phyloP scores from a whole-genome alignment of 1,140 invertebrate genomes.

The Chymomyza costata region DNA sequence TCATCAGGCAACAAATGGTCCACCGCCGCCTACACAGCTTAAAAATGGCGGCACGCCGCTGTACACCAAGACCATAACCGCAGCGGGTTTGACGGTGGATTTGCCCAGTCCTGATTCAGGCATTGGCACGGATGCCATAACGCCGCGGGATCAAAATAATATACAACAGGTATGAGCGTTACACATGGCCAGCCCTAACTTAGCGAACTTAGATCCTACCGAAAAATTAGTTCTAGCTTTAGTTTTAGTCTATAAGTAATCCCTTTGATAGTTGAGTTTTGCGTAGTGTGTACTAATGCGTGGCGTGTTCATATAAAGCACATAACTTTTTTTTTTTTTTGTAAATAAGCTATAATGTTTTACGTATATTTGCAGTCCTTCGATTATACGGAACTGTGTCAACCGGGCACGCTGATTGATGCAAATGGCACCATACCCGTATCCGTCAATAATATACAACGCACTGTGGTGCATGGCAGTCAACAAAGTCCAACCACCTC shows the following conservation, averaged over 20 bases:
- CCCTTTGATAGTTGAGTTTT: background rate
- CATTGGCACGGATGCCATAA: slow-evolving; percentile 92
- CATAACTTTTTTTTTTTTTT: background rate
- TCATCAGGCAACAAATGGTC: slow-evolving; percentile 41
- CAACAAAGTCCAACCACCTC: slow-evolving; percentile 80
- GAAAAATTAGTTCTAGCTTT: slow-evolving; percentile 5
- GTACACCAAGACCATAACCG: slow-evolving; percentile 75
- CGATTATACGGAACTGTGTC: slow-evolving; percentile 91
- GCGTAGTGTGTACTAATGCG: slow-evolving; percentile 20
- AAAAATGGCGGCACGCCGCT: slow-evolving; percentile 58
- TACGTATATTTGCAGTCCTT: slow-evolving; percentile 84
- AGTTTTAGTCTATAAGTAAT: too few relatives aligned
- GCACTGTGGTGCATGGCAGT: slow-evolving; percentile 70
- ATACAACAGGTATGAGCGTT: slow-evolving; percentile 86
- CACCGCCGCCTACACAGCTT: slow-evolving; percentile 26
- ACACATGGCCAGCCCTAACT: background rate
- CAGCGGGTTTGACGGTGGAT: slow-evolving; percentile 90
- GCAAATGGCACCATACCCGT: slow-evolving; percentile 73
- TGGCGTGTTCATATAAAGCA: slow-evolving; percentile 41
- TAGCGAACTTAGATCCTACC: background rate
- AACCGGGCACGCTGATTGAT: slow-evolving; percentile 77
- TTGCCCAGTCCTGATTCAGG: slow-evolving; percentile 93
- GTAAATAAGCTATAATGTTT: slow-evolving; percentile 1
- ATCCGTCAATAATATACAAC: slow-evolving; percentile 70
- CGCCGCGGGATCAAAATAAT: slow-evolving; percentile 89